Percentiles rank a stretch among this genome's conserved stretches.
phyloP scores from a whole-genome alignment of 2,797 vertebrate species.

The Poeciliopsis infans region DNA sequence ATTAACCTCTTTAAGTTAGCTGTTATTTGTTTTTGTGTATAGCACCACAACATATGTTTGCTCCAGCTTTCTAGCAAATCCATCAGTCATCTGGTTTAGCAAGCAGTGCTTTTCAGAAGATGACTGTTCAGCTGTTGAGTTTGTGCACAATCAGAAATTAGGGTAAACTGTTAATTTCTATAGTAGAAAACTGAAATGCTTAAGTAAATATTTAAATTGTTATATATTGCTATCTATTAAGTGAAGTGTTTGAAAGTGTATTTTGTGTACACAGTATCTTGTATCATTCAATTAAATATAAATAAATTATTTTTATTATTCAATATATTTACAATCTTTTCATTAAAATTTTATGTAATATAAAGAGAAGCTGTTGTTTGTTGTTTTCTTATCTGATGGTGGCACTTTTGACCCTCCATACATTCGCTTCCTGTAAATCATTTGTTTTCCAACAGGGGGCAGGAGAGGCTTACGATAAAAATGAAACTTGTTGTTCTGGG shows the following conservation, averaged over 20 bases:
- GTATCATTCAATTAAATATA: neutral
- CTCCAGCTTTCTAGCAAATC: neutral
- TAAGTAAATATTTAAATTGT: neutral
- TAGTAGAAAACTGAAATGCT: neutral
- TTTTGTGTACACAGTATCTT: neutral
- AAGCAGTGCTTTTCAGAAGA: neutral
- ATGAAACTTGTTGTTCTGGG: neutral
- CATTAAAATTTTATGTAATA: neutral
- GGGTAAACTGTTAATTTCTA: neutral
- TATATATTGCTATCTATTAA: neutral
- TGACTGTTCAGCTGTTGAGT: neutral
- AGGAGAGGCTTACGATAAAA: neutral
- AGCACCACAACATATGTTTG: neutral
- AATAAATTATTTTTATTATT: neutral
- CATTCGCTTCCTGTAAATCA: neutral
- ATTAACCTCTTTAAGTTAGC: too few relatives aligned
- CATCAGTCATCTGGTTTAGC: neutral
- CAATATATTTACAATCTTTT: neutral
- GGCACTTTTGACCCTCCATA: neutral
- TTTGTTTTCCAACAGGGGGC: constrained; percentile 6
- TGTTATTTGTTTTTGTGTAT: neutral
- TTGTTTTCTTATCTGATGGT: neutral
- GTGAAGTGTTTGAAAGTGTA: neutral
- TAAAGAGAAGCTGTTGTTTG: neutral
- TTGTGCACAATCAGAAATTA: neutral